Base-by-base conservation (phyloP, 35 echinoderm and acorn worm species). In the Chiridota heheva region DNA sequence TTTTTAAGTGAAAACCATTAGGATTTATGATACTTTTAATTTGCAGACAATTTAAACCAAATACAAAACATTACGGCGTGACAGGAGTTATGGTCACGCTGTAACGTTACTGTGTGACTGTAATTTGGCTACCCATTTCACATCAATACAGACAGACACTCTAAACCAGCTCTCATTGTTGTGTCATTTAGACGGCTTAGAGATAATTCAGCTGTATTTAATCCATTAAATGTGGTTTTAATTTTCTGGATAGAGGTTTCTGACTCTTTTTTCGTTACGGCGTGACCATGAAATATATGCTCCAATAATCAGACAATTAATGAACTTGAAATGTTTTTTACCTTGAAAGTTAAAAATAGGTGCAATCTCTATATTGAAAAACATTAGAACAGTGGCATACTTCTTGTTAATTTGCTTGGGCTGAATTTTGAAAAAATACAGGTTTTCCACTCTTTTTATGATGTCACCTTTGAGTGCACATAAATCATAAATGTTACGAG, bases 361-460 rank as follows among this genome's bases (percentile, higher is more conserved):
- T 27, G 62, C 62, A 66, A 66, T 15, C 1, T 32, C 62, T 66
- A 66, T 8, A n/a, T 66, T 66, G 24, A 66, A 66, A 66, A 30
- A 6, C 30, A 26, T 0, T 32, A 66, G 10, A 16, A 34, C 20
- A 66, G n/a, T 32, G 22, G 62, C 6, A 66, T 66, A 66, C 26
- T 18, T 66, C 26, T 30, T 66, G 62, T 66, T 30, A 66, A 3
- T 30, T 66, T 32, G 20, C 62, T 30, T 6, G 62, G 7, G 20
- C 30, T 26, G 30, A 6, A 66, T 15, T 30, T 30, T 1, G 24
- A 32, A 32, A 66, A 66, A 7, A n/a, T 3, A 66, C 6, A 30
- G n/a, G 6, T 28, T 66, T 66, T 66, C 6, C 0, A 30, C 20
- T 32, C 30, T 66, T 66, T 65, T 65, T 32, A 6, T 6, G 40